Evolutionary conservation across 2,113 vertebrate species (phyloP).

Genomic region (Panthera uncia): DNA sequence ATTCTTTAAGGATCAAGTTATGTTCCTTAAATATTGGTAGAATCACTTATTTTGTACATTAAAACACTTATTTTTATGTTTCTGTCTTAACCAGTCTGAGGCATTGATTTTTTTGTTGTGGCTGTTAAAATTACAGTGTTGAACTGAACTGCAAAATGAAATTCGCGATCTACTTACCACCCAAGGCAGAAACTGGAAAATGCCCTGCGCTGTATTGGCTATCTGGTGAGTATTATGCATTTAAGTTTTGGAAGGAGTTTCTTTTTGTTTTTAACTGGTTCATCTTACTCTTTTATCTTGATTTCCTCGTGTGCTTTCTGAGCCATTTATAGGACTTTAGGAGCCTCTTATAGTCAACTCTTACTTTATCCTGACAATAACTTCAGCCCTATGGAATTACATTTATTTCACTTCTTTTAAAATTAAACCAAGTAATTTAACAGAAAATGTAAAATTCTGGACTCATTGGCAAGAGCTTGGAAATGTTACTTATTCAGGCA

Average conservation of each 20-base stretch:
- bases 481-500: not conserved
- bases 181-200: slow-evolving; percentile 92
- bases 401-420: slow-evolving; percentile 7
- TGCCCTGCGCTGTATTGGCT: slow-evolving; percentile 97
- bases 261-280: not conserved
- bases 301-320: not conserved
- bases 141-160: slow-evolving; percentile 98
- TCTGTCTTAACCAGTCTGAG: not conserved
- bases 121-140: slow-evolving; percentile 81
- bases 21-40: not conserved
- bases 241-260: slow-evolving; percentile 25
- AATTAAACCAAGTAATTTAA: not conserved
- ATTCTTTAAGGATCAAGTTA: not conserved
- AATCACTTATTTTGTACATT: not conserved
- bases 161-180: slow-evolving; percentile 95
- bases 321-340: not conserved
- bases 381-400: not conserved
- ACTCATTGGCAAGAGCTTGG: not conserved
- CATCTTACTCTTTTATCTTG: not conserved
- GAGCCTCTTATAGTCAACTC: not conserved
- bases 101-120: not conserved
- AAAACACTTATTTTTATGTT: not conserved
- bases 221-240: slow-evolving; percentile 87
- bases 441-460: not conserved
- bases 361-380: not conserved